These are phyloP conservation scores for Prietella phreatophila DNA, from an alignment of 2,113 vertebrate genomes.

Conservation along the genomic window DNA sequence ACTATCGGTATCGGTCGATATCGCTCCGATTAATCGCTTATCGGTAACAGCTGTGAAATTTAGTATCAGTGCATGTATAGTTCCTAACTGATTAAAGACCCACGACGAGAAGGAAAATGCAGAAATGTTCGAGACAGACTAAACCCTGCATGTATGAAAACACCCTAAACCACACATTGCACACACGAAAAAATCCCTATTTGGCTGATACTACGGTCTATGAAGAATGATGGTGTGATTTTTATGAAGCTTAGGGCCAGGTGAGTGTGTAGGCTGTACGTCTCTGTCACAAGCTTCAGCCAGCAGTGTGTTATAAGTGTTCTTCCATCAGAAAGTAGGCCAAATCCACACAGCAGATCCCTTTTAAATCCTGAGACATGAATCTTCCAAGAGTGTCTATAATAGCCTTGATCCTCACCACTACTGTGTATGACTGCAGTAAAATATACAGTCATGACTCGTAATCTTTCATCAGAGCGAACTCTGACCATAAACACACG, in stretches of 20 bases:
- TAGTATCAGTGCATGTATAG: too few species aligned
- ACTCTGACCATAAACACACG: not conserved
- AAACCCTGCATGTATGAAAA: not conserved
- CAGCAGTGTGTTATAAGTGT: not conserved
- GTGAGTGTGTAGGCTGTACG: not conserved
- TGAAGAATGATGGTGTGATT: not conserved
- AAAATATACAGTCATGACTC: not conserved
- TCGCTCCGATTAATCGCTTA: too few species aligned
- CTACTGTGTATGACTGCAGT: not conserved
- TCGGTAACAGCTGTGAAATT: too few species aligned
- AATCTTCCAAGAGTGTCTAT: slow-evolving; percentile 15
- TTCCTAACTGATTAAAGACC: not conserved
- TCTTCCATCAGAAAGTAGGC: slow-evolving; percentile 16
- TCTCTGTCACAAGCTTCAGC: slow-evolving; percentile 6
- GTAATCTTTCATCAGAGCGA: not conserved
- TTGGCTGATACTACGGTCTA: not conserved
- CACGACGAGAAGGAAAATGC: not conserved
- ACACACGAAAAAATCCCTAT: not conserved
- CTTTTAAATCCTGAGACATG: slow-evolving; percentile 4
- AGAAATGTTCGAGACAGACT: not conserved
- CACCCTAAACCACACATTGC: not conserved
- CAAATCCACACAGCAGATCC: slow-evolving; percentile 17
- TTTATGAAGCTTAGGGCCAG: not conserved
- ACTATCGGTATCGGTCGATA: too few species aligned
- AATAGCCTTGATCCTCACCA: not conserved